Percentiles rank a stretch among this genome's conserved stretches.
These are phyloP conservation scores for Lamprotornis superbus DNA, from an alignment of 2,113 vertebrate genomes.

Conservation along the genomic window DNA sequence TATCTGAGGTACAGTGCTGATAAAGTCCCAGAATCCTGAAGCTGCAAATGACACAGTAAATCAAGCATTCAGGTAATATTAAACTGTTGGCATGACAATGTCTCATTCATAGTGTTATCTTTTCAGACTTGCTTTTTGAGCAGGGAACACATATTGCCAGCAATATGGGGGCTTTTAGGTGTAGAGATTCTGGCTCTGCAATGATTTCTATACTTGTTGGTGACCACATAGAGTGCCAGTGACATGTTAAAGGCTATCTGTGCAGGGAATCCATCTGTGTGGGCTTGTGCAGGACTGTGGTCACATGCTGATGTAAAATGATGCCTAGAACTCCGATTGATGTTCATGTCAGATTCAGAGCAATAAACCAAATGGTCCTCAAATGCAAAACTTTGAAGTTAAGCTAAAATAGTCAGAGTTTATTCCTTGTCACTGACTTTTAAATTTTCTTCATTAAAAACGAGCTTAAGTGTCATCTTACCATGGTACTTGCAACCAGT, in stretches of 20 bases:
- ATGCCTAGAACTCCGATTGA: not conserved
- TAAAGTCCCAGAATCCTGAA: not conserved
- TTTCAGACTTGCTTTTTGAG: not conserved
- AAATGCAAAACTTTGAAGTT: not conserved
- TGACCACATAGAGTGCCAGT: not conserved
- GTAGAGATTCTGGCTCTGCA: not conserved
- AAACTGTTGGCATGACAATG: not conserved
- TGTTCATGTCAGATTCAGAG: not conserved
- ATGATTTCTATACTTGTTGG: not conserved
- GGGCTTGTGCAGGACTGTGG: not conserved
- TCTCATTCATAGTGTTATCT: not conserved
- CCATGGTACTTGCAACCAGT: not conserved
- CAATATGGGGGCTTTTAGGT: accelerated
- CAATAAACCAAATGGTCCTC: not conserved
- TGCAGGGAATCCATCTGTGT: not conserved
- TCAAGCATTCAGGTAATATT: not conserved
- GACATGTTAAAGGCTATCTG: not conserved
- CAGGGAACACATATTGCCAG: not conserved
- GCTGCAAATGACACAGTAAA: not conserved
- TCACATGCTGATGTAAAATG: not conserved
- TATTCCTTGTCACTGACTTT: not conserved
- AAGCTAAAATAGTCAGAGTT: not conserved
- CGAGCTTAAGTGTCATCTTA: not conserved
- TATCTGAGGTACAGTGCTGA: not conserved
- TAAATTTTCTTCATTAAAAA: not conserved